These are phyloP conservation scores for Tetrapedia diversipes DNA, from an alignment of 2,888 invertebrate genomes.

Conservation along the genomic window DNA sequence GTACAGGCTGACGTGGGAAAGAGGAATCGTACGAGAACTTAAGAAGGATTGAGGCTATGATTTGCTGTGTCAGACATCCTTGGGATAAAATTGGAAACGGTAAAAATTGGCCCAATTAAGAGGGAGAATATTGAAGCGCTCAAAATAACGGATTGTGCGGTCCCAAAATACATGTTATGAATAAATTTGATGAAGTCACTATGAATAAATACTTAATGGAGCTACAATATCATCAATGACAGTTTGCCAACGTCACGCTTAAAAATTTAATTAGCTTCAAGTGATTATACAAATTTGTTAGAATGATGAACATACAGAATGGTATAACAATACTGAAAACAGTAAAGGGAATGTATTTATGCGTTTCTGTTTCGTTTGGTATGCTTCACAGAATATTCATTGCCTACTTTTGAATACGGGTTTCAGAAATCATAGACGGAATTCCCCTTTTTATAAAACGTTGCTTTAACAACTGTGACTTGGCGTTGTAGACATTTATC, in stretches of 20 bases:
- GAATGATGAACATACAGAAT: too few relatives aligned
- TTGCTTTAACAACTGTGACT: background rate
- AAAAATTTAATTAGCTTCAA: too few relatives aligned
- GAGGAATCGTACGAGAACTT: conserved; percentile 30
- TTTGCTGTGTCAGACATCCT: conserved; percentile 18
- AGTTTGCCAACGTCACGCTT: too few relatives aligned
- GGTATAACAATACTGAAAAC: too few relatives aligned
- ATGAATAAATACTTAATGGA: too few relatives aligned
- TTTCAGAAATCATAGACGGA: background rate
- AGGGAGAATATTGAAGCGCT: conserved; percentile 24
- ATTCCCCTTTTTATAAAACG: background rate
- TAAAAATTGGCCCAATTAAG: conserved; percentile 32
- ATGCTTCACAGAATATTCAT: background rate
- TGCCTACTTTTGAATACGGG: background rate
- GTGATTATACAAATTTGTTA: too few relatives aligned
- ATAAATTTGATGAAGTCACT: too few relatives aligned
- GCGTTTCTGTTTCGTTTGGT: background rate
- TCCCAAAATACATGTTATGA: too few relatives aligned
- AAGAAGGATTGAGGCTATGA: conserved; percentile 21
- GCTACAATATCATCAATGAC: too few relatives aligned
- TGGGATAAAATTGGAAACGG: conserved; percentile 22
- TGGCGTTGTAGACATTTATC: conserved; percentile 11
- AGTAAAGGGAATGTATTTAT: background rate
- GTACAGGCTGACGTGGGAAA: conserved; percentile 28
- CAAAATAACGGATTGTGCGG: background rate